Base-by-base conservation (phyloP, 2,888 invertebrate genomes). In the Aporophyla lueneburgensis region DNA sequence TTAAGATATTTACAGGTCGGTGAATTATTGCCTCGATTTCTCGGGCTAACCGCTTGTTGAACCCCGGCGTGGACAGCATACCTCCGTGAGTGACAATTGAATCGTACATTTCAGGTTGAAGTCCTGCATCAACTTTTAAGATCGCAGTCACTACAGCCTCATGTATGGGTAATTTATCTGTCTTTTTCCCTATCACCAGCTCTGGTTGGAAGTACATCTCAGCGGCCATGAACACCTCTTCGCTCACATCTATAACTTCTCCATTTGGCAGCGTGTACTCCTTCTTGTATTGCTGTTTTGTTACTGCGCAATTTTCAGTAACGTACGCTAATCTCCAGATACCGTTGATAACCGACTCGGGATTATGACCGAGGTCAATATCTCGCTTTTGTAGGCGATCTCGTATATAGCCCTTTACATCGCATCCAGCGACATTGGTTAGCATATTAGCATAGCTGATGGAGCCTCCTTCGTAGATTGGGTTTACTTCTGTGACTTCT, bases 401-500 rank as follows among this genome's bases (percentile, higher is more conserved):
- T 53, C 90, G 85, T 3, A 96, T 86, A 74, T 88, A 92, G 2
- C 88, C 78, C 0, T 89, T 83, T 51, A 95, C 80, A 51, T 93
- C 87, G 12, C 19, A 0, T 54, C 93, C 93, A 7, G 94, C 92
- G 5, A 93, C 71, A 1, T 92, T 88, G 12, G 95, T 95, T 58
- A 84, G 76, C 77, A 94, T 92, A 54, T 93, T 92, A 0, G 95
- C 95, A 72, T 93, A 95, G 10, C 65, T 84, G 5, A 96, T 84
- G 2, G 90, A 74, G 0, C 94, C 93, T 0, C 96, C 96, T 85
- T 96, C 95, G 80, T 93, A 96, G 0, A 95, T 87, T 0, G 96
- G 95, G 40, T 85, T 88, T 27, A 96, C 87, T 71, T 93, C 90
- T 0, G 93, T 89, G 10, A 89, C 88, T 49, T 93, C 93, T 68